These are phyloP conservation scores for Apodemus sylvaticus DNA, from an alignment of 2,113 vertebrate species.

Conservation along the genomic window DNA sequence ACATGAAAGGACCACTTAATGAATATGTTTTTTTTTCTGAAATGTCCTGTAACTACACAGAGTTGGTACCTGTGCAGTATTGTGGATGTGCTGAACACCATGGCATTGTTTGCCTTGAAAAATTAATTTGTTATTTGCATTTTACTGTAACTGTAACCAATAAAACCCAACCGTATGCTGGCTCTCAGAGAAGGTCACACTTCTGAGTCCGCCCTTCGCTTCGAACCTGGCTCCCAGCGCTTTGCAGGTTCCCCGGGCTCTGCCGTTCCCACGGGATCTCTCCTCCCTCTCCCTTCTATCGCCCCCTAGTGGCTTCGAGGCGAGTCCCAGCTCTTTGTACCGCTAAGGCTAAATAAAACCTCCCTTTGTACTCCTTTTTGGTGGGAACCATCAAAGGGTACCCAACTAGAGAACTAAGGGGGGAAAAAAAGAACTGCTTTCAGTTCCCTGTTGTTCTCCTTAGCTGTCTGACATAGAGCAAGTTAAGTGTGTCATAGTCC, in stretches of 20 bases:
- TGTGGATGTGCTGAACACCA: background rate
- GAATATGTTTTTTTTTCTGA: background rate
- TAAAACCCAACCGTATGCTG: background rate
- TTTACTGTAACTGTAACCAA: background rate
- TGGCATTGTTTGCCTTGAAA: background rate
- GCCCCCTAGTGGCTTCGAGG: conserved; percentile 7
- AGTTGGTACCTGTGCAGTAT: too few species aligned
- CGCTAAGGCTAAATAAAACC: background rate
- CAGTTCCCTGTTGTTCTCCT: background rate
- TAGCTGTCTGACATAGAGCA: background rate
- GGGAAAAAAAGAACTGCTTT: background rate
- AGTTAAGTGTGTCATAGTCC: too few species aligned
- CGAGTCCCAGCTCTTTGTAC: background rate
- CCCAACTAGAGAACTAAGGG: background rate
- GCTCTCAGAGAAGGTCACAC: background rate
- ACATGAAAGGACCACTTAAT: too few species aligned
- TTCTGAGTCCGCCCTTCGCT: fast-evolving
- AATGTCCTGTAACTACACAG: background rate
- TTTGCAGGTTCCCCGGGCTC: too few species aligned
- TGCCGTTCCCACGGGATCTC: fast-evolving
- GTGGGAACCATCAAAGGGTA: background rate
- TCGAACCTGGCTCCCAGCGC: fast-evolving
- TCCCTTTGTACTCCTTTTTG: background rate
- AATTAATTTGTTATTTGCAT: background rate
- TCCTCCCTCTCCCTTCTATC: background rate